Base-by-base conservation (phyloP, 1,140 invertebrate genomes). In the Lordiphosa collinella region DNA sequence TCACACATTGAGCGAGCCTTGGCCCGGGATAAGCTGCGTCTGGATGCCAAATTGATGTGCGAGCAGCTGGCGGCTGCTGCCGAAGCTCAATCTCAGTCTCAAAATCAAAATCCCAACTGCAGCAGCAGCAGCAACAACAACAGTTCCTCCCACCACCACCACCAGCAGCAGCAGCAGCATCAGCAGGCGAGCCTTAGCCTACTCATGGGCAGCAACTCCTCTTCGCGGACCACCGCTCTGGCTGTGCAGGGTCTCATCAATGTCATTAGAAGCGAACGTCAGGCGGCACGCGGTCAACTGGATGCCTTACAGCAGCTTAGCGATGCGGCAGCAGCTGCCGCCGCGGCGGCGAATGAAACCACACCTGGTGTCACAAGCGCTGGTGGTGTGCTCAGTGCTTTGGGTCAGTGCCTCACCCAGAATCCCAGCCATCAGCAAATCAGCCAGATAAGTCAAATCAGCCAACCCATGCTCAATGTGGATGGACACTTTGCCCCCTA, bases 401-500 rank as follows among this genome's bases (percentile, higher is more conserved):
- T 46, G n/a, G 14, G 57, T 5, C 13, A 25, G 6, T 25, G 22
- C 7, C 22, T 25, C 41, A 16, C 32, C 48, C 50, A 54, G 16
- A 57, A 58, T 32, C 46, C 54, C 25, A 59, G 44, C 66, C 43
- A 58, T 41, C 71, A 57, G n/a, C 48, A 66, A 31, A 72, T 59
- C 32, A 70, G 38, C 59, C 70, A 68, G 11, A 61, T 74, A 18
- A 53, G 50, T 10, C 54, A 67, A 18, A 46, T 68, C 22, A 75
- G 60, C 13, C 75, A 84, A 32, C 71, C 80, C 7, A 86, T 89
- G 60, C 65, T 85, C 10, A 87, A 85, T 47, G 76, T 87, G 31
- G 86, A 88, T 8, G 84, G 72, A 2, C 84, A 82, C 12, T 86
- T 88, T 34, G 76, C 71, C 2, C 71, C 72, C 0, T 89, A 88